These are phyloP conservation scores for Eulemur rufifrons DNA, from an alignment of 2,113 vertebrate species.

Conservation along the genomic window DNA sequence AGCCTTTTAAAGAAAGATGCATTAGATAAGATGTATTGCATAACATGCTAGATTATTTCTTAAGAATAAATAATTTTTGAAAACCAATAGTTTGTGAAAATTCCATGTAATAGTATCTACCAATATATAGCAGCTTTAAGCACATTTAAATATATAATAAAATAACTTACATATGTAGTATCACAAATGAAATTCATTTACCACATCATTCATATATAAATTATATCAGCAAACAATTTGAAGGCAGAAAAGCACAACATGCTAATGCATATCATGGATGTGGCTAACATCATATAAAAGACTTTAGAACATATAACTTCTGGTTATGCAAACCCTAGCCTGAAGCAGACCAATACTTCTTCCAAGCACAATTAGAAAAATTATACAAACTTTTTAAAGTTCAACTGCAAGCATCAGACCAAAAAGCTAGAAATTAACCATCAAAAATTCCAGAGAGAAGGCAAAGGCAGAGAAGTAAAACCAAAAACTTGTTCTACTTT, in stretches of 20 bases:
- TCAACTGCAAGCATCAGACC: background rate
- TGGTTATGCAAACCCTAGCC: background rate
- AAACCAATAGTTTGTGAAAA: background rate
- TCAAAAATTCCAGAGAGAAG: background rate
- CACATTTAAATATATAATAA: background rate
- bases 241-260: background rate
- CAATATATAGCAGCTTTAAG: background rate
- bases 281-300: background rate
- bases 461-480: background rate
- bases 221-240: background rate
- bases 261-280: background rate
- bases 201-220: background rate
- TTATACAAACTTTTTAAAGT: background rate
- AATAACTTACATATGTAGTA: background rate
- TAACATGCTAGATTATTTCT: background rate
- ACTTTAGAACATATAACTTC: background rate
- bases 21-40: background rate
- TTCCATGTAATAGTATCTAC: background rate
- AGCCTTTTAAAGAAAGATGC: background rate
- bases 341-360: background rate
- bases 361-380: background rate
- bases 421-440: background rate
- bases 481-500: background rate
- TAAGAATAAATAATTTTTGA: background rate
- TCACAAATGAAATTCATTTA: background rate